Evolutionary conservation across 1,140 invertebrate species (phyloP).

Genomic region (Caerostris extrusa): DNA sequence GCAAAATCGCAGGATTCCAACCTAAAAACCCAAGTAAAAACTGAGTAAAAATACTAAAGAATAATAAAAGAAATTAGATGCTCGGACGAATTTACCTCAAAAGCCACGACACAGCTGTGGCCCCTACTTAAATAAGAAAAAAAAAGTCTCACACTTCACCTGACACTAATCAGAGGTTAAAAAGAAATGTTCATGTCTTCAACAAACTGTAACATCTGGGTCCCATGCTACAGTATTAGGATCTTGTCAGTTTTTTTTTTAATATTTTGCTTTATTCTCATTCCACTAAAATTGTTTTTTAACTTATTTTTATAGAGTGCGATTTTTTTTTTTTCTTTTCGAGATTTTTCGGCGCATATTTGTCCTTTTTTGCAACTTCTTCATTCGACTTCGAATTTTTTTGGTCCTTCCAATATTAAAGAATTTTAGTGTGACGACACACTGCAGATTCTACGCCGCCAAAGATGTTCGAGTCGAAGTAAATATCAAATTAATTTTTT

Average conservation of each 20-base stretch:
- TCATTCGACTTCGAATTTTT: background rate
- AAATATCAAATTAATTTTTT: background rate
- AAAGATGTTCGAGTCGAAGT: background rate
- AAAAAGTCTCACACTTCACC: slow-evolving; percentile 71
- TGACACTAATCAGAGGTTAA: slow-evolving; percentile 72
- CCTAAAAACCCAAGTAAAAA: slow-evolving; percentile 56
- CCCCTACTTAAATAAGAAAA: slow-evolving; percentile 46
- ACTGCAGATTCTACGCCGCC: background rate
- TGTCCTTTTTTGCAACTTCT: background rate
- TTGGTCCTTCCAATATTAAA: background rate
- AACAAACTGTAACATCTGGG: slow-evolving; percentile 72
- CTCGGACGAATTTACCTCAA: slow-evolving; percentile 66
- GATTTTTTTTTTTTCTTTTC: slow-evolving; percentile 3
- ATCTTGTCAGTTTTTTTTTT: slow-evolving; percentile 36
- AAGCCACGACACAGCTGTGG: slow-evolving; percentile 61
- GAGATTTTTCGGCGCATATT: background rate
- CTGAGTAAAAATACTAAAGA: slow-evolving; percentile 37
- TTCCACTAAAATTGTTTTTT: slow-evolving; percentile 64
- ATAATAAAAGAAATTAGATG: slow-evolving; percentile 67
- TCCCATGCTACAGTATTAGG: slow-evolving; percentile 39
- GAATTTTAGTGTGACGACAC: slow-evolving; percentile 9
- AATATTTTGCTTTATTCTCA: slow-evolving; percentile 48
- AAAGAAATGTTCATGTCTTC: slow-evolving; percentile 71
- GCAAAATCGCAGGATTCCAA: slow-evolving; percentile 37
- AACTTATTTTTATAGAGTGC: slow-evolving; percentile 61